Conservation (phyloP, 2,888 invertebrate species). For the Eupithecia subumbrata region DNA sequence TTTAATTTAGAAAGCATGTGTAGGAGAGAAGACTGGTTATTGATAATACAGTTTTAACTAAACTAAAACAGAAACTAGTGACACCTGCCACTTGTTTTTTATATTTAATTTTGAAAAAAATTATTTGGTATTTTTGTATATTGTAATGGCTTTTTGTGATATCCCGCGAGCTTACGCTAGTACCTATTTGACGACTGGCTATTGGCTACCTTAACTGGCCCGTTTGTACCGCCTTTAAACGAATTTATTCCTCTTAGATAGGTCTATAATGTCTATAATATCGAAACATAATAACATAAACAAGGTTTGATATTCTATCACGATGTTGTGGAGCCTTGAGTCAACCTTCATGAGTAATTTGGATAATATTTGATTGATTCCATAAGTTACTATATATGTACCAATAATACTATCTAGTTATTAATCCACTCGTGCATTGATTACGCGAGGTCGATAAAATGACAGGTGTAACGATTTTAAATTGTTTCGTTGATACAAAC, state of each 20-base stretch:
- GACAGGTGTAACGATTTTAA: background rate
- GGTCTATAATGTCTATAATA: background rate
- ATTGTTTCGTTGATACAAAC: too few species aligned
- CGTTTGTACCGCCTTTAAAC: background rate
- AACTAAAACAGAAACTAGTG: too few species aligned
- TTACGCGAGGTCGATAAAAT: background rate
- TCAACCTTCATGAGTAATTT: background rate
- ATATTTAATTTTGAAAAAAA: too few species aligned
- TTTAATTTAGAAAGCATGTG: too few species aligned
- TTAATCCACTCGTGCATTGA: background rate
- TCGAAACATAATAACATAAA: background rate
- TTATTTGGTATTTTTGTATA: too few species aligned
- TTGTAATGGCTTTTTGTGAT: too few species aligned
- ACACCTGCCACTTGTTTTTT: too few species aligned
- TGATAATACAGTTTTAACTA: too few species aligned
- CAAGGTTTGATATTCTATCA: conserved; percentile 1
- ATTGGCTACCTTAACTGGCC: background rate
- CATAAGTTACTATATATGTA: background rate
- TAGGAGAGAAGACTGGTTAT: too few species aligned
- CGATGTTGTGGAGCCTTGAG: background rate
- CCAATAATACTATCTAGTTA: background rate
- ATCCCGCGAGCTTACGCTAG: too few species aligned
- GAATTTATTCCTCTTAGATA: background rate
- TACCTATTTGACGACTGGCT: background rate
- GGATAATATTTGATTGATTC: conserved; percentile 1